Evolutionary conservation across 2,113 vertebrate species (phyloP).

Genomic region (Brachyhypopomus occidentalis): DNA sequence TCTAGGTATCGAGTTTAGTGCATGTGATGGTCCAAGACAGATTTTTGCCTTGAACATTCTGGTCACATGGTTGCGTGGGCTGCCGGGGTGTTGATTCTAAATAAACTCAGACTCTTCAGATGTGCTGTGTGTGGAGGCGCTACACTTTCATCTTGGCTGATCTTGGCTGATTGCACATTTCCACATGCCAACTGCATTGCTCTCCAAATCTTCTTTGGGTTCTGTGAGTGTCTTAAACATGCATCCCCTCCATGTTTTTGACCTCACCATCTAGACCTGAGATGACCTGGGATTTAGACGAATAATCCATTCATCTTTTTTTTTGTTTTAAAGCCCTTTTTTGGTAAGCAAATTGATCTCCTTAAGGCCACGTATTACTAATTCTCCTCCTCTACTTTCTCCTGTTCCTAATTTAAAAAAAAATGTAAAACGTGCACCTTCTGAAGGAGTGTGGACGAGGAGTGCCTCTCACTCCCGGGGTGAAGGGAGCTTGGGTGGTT

Average conservation of each 20-base stretch:
- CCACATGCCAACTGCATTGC: not conserved
- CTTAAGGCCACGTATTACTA: too few species aligned
- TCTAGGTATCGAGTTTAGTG: not conserved
- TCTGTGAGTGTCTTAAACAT: not conserved
- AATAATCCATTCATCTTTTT: too few species aligned
- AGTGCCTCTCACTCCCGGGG: conserved; percentile 46
- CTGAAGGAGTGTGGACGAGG: conserved; percentile 32
- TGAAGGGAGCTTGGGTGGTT: conserved; percentile 42
- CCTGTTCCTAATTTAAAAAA: not conserved
- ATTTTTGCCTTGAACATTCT: too few species aligned
- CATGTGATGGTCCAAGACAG: too few species aligned
- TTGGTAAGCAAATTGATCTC: too few species aligned
- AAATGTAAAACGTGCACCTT: not conserved
- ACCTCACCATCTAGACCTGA: not conserved
- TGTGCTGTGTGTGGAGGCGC: not conserved
- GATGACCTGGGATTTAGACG: not conserved
- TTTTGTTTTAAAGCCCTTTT: too few species aligned
- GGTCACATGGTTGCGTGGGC: not conserved
- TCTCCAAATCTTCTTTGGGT: not conserved
- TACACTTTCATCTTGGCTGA: not conserved
- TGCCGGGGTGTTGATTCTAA: not conserved
- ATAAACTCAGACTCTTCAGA: not conserved
- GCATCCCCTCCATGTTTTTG: not conserved
- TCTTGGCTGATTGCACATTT: not conserved
- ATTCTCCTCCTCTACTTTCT: too few species aligned